Evolutionary conservation across 2,888 invertebrate genomes (phyloP).

Genomic region (Glaucopsyche alexis): DNA sequence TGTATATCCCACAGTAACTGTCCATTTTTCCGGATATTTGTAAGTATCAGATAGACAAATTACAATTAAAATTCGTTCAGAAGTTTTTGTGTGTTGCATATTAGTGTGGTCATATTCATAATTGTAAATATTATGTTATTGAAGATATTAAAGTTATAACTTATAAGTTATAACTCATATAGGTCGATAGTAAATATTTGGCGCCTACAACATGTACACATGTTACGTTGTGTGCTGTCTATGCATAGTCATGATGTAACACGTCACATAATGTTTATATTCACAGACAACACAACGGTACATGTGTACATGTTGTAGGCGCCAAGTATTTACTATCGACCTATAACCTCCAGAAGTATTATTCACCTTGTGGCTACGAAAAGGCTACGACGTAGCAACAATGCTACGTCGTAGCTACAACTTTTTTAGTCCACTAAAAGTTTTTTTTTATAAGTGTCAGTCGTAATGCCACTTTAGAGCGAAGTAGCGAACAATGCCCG

Average conservation of each 20-base stretch:
- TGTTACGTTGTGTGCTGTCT: too few species aligned
- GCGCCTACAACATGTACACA: too few species aligned
- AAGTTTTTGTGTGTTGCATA: not conserved
- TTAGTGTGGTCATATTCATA: too few species aligned
- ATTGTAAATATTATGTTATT: too few species aligned
- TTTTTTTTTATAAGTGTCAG: slow-evolving; percentile 41
- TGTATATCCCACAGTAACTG: not conserved
- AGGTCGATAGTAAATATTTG: too few species aligned
- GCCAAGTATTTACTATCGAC: too few species aligned
- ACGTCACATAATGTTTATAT: too few species aligned
- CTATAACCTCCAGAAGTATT: not conserved
- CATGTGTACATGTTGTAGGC: too few species aligned
- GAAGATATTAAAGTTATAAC: too few species aligned
- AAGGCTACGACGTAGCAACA: slow-evolving; percentile 30
- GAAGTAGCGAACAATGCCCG: slow-evolving; percentile 45
- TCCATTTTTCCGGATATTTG: not conserved
- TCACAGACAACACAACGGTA: too few species aligned
- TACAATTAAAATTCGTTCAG: not conserved
- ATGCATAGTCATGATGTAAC: too few species aligned
- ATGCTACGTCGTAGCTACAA: slow-evolving; percentile 27
- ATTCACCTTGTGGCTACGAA: slow-evolving; percentile 12
- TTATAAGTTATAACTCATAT: too few species aligned
- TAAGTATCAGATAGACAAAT: not conserved
- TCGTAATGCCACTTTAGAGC: slow-evolving; percentile 44
- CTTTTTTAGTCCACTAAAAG: slow-evolving; percentile 33